phyloP scores from a whole-genome alignment of 2,888 invertebrate genomes.

The Muscina levida region DNA sequence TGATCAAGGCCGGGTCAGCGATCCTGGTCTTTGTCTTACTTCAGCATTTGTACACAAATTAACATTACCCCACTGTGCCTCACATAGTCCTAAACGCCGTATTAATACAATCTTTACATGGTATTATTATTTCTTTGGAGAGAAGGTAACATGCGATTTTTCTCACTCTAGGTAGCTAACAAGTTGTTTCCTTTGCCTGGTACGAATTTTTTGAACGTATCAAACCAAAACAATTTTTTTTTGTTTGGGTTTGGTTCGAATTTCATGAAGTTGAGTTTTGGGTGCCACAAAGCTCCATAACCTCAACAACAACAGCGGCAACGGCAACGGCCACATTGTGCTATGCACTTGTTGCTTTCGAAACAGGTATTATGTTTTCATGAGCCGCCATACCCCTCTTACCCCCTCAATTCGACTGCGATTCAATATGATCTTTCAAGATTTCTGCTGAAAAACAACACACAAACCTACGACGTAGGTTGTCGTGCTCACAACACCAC shows the following conservation, averaged over 20 bases:
- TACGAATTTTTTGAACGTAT: no score
- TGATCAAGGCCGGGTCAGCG: no score
- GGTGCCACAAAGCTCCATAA: slow-evolving; percentile 18
- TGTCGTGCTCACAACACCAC: not conserved
- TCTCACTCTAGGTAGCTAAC: slow-evolving; percentile 49
- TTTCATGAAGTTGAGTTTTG: slow-evolving; percentile 11
- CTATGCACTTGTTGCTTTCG: slow-evolving; percentile 58
- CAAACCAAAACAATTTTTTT: no score
- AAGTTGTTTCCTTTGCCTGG: slow-evolving; percentile 35
- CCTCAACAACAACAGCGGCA: no score
- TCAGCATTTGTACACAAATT: no score
- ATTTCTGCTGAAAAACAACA: slow-evolving; percentile 36
- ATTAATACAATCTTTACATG: no score
- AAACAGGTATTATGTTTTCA: slow-evolving; percentile 52
- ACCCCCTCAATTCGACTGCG: not conserved
- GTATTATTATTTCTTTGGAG: not conserved
- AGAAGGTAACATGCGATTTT: slow-evolving; percentile 22
- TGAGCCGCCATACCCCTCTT: not conserved
- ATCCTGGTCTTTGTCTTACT: no score
- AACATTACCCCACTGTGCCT: no score
- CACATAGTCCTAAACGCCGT: no score
- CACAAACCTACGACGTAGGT: slow-evolving; percentile 14
- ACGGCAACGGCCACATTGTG: not conserved
- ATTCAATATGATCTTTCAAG: slow-evolving; percentile 12
- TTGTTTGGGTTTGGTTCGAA: slow-evolving; percentile 48